These are phyloP conservation scores for Leptoclinus maculatus DNA, from an alignment of 2,797 vertebrate genomes.

Conservation along the genomic window DNA sequence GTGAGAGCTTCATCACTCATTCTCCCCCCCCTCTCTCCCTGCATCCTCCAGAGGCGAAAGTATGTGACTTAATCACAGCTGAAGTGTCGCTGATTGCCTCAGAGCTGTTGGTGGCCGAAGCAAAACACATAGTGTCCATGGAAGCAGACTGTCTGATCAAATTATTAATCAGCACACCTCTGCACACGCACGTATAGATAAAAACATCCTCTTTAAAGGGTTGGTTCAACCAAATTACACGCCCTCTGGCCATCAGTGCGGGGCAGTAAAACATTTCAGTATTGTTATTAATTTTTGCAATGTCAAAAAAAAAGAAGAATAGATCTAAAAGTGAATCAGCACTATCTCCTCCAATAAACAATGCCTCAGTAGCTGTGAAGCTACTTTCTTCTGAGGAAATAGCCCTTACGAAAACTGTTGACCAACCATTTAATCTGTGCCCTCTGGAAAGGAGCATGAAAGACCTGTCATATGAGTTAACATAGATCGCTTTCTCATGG, in stretches of 20 bases:
- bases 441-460: slow-evolving; percentile 45
- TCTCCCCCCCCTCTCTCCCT: slow-evolving; percentile 11
- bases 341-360: background rate
- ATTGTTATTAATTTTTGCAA: background rate
- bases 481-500: slow-evolving; percentile 66
- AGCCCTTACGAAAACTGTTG: slow-evolving; percentile 12
- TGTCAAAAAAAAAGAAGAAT: background rate
- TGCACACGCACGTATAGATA: background rate
- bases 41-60: slow-evolving; percentile 65
- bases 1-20: slow-evolving; percentile 70
- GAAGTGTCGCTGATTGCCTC: slow-evolving; percentile 72
- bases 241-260: background rate
- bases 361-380: background rate
- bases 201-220: slow-evolving; percentile 8
- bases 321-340: background rate
- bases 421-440: slow-evolving; percentile 45
- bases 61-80: slow-evolving; percentile 79
- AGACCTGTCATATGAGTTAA: slow-evolving; percentile 42
- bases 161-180: slow-evolving; percentile 47
- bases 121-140: slow-evolving; percentile 48
- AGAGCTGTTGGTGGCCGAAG: slow-evolving; percentile 57
- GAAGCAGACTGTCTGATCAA: slow-evolving; percentile 50
- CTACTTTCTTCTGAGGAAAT: slow-evolving; percentile 4
- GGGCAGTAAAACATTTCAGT: background rate
- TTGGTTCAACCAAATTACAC: background rate